Percentiles rank a stretch among this genome's conserved stretches.
These are phyloP conservation scores for Phataginus tricuspis DNA, from an alignment of 2,797 vertebrate genomes.

Conservation along the genomic window DNA sequence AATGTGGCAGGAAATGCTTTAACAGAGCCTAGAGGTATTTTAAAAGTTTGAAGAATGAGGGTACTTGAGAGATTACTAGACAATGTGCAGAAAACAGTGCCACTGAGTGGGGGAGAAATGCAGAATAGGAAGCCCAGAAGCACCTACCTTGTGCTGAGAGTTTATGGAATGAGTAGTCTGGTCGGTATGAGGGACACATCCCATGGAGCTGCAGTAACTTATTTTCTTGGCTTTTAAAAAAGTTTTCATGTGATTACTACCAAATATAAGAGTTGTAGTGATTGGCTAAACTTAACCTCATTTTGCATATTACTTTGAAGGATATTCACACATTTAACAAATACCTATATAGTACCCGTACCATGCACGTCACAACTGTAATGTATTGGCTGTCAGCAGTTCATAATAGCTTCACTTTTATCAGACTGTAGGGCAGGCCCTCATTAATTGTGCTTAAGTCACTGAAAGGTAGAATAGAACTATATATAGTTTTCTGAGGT, in stretches of 20 bases:
- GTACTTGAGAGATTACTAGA: not conserved
- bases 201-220: not conserved
- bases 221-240: not conserved
- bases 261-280: not conserved
- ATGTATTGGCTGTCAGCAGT: not conserved
- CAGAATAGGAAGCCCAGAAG: not conserved
- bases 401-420: not conserved
- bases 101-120: rapidly evolving
- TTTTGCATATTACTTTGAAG: not conserved
- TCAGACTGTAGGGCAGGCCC: not conserved
- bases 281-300: not conserved
- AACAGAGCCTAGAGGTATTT: not conserved
- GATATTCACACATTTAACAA: not conserved
- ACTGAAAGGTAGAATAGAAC: not conserved
- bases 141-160: rapidly evolving
- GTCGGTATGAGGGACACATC: rapidly evolving
- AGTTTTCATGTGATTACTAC: not conserved
- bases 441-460: not conserved
- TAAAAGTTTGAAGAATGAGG: not conserved
- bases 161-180: not conserved
- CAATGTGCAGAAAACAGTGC: not conserved
- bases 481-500: not conserved
- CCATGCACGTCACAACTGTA: not conserved
- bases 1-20: not conserved
- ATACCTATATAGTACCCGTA: rapidly evolving